These are phyloP conservation scores for Synodontis membranacea DNA, from an alignment of 2,113 vertebrate species.

Conservation along the genomic window DNA sequence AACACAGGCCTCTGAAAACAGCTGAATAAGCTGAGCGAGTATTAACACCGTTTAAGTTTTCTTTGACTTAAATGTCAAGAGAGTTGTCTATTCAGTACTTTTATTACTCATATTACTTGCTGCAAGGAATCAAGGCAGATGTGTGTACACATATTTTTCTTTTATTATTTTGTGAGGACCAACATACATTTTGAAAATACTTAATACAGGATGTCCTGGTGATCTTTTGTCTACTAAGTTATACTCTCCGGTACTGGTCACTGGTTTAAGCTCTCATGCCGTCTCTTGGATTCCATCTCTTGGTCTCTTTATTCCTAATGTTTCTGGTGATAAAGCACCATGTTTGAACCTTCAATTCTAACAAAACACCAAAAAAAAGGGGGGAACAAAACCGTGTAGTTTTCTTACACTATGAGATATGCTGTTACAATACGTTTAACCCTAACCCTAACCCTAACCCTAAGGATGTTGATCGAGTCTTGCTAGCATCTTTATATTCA, in stretches of 20 bases:
- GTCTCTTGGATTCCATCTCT: no score
- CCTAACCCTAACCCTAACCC: no score
- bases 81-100: background rate
- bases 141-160: no score
- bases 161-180: background rate
- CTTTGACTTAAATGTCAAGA: background rate
- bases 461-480: background rate
- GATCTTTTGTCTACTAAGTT: no score
- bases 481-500: background rate
- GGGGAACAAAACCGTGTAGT: no score
- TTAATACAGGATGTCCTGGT: background rate
- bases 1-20: constrained; percentile 4
- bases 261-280: no score
- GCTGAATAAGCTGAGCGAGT: background rate
- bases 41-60: background rate
- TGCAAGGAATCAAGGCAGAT: background rate
- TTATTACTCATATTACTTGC: background rate
- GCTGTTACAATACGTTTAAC: no score
- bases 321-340: background rate
- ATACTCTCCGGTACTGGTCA: background rate
- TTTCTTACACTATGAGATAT: no score
- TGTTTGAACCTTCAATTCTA: background rate
- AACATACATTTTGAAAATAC: background rate
- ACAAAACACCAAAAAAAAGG: background rate
- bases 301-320: no score